A percentile compares a stretch with the other conserved stretches of the same genome.
phyloP scores from a whole-genome alignment of 2,888 invertebrate genomes.

The Coelinius sp. region DNA sequence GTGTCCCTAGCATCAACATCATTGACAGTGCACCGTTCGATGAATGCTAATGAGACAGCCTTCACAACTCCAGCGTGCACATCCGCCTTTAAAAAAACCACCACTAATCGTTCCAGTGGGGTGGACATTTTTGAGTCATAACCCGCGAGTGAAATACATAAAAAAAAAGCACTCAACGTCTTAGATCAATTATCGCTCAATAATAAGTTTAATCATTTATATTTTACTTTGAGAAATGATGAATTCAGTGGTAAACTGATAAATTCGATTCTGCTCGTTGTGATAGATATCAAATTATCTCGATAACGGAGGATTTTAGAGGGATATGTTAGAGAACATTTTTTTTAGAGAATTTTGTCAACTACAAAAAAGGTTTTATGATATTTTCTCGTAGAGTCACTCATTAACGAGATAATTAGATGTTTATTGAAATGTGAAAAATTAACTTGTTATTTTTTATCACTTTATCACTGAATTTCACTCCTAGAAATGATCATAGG shows the following conservation, averaged over 20 bases:
- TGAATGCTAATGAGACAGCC: slow-evolving; percentile 47
- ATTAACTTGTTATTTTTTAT: too few relatives aligned
- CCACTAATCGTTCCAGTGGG: slow-evolving; percentile 44
- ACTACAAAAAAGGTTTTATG: too few relatives aligned
- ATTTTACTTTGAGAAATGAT: neutral
- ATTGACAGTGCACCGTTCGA: slow-evolving; percentile 38
- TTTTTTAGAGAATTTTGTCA: too few relatives aligned
- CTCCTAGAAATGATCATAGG: neutral
- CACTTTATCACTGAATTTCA: too few relatives aligned
- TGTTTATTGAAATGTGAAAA: too few relatives aligned
- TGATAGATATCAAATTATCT: too few relatives aligned
- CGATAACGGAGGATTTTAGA: too few relatives aligned
- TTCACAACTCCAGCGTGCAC: slow-evolving; percentile 46
- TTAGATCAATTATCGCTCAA: slow-evolving; percentile 22
- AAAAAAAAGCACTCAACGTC: neutral
- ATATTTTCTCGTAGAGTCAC: too few relatives aligned
- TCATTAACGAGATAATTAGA: too few relatives aligned
- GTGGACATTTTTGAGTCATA: slow-evolving; percentile 50
- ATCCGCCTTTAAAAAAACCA: slow-evolving; percentile 42
- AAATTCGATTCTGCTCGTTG: too few relatives aligned
- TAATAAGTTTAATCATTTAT: neutral
- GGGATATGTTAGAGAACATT: too few relatives aligned
- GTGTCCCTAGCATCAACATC: slow-evolving; percentile 12
- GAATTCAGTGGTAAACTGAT: too few relatives aligned
- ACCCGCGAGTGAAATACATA: slow-evolving; percentile 8